Evolutionary conservation across 1,140 invertebrate genomes (phyloP), one percentile per base, ranked within the genome.

Genomic region (Arion vulgaris): DNA sequence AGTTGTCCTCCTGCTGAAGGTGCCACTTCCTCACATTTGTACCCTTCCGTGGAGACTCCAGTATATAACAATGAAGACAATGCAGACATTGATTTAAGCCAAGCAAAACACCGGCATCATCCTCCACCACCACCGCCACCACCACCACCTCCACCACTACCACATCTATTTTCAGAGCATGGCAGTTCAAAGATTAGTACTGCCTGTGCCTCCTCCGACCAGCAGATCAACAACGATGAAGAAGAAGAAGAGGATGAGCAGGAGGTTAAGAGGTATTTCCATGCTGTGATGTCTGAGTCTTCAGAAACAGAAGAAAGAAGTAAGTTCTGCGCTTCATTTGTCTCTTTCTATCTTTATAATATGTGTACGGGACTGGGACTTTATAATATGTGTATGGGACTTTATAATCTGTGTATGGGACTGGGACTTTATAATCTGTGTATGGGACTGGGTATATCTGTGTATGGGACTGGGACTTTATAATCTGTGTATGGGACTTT

Each of bases 231-330:
- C 1, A 38, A 73, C 1, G 36, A 72, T 71, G 53, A 82, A 32
- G 82, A 82, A 19, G 72, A 76, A 23, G 80, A 69, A 34, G 81
- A 76, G 28, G 85, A 82, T 32, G 83, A 78, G 38, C 1, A 34
- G 4, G 80, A 83, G 34, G 57, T 53, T 15, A 78, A 83, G 62
- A 82, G 84, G 28, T 85, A 85, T 77, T 85, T 85, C 68, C 75
- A 71, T 57, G 66, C 74, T 78, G 81, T 81, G 57, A 71, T 66
- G 36, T 34, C 23, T 17, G 71, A 81, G 32, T n/a, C 41, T 49
- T 83, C 79, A 15, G 84, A 85, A 32, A 76, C 81, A 13, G 82
- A 83, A n/a, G 82, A 83, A 2, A 75, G 84, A 81, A 83, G 83
- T 84, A 41, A 83, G 84, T 76, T 53, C 11, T 76, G 57, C 9